phyloP scores from a whole-genome alignment of 2,797 vertebrate species.

The Myripristis murdjan region DNA sequence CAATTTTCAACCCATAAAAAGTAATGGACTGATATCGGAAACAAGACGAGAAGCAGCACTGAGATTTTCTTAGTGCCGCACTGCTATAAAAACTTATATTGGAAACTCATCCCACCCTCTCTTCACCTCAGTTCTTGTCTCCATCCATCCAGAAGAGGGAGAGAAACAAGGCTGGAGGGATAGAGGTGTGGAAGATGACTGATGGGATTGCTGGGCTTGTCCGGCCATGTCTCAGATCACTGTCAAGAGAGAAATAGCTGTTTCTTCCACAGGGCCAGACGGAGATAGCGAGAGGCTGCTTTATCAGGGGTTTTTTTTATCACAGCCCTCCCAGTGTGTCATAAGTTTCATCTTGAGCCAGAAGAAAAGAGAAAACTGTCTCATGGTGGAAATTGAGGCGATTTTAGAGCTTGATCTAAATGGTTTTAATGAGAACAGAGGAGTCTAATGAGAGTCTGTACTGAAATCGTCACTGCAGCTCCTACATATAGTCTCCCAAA shows the following conservation, averaged over 20 bases:
- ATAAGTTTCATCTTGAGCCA: background rate
- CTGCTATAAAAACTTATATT: background rate
- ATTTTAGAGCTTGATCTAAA: background rate
- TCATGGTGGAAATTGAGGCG: background rate
- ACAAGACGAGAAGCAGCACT: background rate
- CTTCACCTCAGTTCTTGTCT: background rate
- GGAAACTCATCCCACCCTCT: background rate
- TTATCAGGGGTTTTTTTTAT: background rate
- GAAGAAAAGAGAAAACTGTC: background rate
- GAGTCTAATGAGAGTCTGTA: too few species aligned
- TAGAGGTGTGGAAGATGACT: slow-evolving; percentile 29
- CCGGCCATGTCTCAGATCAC: slow-evolving; percentile 21
- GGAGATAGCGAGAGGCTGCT: background rate
- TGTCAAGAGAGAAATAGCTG: background rate
- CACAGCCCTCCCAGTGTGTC: background rate
- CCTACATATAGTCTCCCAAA: too few species aligned
- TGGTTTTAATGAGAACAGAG: too few species aligned
- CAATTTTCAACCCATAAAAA: background rate
- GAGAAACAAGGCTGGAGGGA: slow-evolving; percentile 9
- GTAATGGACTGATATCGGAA: background rate
- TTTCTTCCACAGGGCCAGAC: background rate
- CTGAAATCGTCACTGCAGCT: too few species aligned
- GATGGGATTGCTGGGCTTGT: slow-evolving; percentile 12
- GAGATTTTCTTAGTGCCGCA: background rate
- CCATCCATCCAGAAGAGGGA: background rate